Evolutionary conservation across 2,797 vertebrate genomes (phyloP).

Genomic region (Alectoris magna): DNA sequence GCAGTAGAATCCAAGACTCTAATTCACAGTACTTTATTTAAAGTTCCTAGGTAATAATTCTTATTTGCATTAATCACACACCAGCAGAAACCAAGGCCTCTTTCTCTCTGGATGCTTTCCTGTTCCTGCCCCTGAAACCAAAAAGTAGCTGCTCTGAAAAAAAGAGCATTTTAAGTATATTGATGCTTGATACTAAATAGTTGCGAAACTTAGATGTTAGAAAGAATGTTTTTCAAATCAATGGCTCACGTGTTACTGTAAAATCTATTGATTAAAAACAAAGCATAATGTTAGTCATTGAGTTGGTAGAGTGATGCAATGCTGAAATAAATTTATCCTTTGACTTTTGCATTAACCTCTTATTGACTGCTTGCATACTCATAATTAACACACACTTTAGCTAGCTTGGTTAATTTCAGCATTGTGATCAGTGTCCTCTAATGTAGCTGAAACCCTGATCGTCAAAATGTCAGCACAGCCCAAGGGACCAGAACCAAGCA

Average conservation of each 20-base stretch:
- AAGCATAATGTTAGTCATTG: constrained; percentile 90
- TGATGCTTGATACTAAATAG: constrained; percentile 63
- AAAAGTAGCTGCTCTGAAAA: constrained; percentile 27
- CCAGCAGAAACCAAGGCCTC: rapidly evolving
- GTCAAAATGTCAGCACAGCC: constrained; percentile 54
- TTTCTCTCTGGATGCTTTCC: not conserved
- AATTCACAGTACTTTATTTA: constrained; percentile 12
- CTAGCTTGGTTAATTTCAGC: constrained; percentile 96
- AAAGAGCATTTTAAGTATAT: not conserved
- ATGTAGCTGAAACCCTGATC: constrained; percentile 67
- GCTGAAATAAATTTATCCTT: constrained; percentile 97
- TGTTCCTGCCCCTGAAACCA: not conserved
- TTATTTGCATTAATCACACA: constrained; percentile 33
- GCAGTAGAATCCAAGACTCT: not conserved
- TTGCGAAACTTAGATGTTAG: constrained; percentile 68
- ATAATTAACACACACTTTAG: constrained; percentile 99
- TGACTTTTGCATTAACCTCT: constrained; percentile 99
- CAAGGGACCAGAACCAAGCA: not conserved
- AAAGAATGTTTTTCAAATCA: constrained; percentile 80
- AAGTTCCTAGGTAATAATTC: not conserved
- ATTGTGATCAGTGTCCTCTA: constrained; percentile 67
- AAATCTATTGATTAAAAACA: constrained; percentile 98
- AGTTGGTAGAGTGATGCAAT: constrained; percentile 97
- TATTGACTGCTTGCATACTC: constrained; percentile 99
- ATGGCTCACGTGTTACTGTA: constrained; percentile 96